Evolutionary conservation across 2,797 vertebrate genomes (phyloP).

Genomic region (Phylloscopus collybita): DNA sequence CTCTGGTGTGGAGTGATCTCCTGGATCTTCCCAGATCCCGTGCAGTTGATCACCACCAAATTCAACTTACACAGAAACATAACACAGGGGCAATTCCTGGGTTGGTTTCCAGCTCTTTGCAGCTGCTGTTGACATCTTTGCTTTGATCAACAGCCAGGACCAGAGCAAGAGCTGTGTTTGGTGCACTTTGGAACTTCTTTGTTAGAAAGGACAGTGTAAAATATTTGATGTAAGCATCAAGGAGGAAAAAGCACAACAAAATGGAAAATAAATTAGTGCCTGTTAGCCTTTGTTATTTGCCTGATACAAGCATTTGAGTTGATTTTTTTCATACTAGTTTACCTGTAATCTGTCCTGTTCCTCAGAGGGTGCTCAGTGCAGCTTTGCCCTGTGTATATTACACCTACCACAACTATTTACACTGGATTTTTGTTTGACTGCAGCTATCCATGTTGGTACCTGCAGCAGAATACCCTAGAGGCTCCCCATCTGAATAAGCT

Average conservation of each 20-base stretch:
- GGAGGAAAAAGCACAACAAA: not conserved
- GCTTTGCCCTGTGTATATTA: not conserved
- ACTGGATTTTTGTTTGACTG: not conserved
- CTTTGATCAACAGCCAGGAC: not conserved
- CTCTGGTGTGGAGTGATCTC: not conserved
- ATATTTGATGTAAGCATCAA: not conserved
- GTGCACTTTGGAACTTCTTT: not conserved
- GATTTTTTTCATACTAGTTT: not conserved
- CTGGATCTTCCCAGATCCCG: not conserved
- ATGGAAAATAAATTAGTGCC: not conserved
- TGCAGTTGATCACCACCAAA: not conserved
- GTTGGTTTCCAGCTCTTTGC: not conserved
- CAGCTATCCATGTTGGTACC: not conserved
- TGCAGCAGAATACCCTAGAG: not conserved
- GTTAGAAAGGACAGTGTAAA: not conserved
- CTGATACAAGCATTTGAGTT: not conserved
- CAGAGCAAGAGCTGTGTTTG: not conserved
- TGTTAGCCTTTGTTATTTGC: not conserved
- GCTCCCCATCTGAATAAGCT: not conserved
- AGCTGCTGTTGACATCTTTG: not conserved
- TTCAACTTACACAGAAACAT: accelerated
- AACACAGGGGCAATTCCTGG: not conserved
- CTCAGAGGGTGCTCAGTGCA: not conserved
- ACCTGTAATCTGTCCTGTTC: not conserved
- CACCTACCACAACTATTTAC: not conserved